A percentile compares a stretch with the other conserved stretches of the same genome.
phyloP scores from a whole-genome alignment of 2,888 invertebrate genomes.

The Ectobius pallidus region DNA sequence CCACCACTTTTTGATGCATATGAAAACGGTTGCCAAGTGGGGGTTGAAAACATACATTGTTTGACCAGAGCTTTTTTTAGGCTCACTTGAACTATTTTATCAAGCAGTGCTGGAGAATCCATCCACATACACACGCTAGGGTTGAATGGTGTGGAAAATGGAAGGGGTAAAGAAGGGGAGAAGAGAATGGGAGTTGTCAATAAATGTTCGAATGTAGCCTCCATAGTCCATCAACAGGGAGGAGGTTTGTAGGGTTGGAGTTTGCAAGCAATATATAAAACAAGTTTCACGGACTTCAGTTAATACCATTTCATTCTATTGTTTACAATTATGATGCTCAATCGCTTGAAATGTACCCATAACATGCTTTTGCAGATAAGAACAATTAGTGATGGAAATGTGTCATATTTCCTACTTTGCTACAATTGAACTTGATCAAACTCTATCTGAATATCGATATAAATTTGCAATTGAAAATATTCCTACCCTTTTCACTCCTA shows the following conservation, averaged over 20 bases:
- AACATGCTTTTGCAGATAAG: background rate
- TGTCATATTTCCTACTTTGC: background rate
- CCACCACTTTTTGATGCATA: background rate
- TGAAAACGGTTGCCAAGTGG: background rate
- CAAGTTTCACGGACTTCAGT: background rate
- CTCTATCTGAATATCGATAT: slow-evolving; percentile 1
- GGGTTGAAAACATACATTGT: slow-evolving; percentile 8
- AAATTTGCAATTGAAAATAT: slow-evolving; percentile 11
- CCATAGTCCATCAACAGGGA: slow-evolving; percentile 3
- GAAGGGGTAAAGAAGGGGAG: background rate
- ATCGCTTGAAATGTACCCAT: background rate
- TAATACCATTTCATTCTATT: slow-evolving; percentile 3
- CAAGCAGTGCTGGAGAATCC: background rate
- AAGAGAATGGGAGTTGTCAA: background rate
- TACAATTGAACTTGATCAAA: slow-evolving; percentile 8
- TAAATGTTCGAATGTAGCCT: slow-evolving; percentile 3
- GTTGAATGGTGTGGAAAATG: slow-evolving; percentile 4
- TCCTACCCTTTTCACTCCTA: too few relatives aligned
- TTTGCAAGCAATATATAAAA: background rate
- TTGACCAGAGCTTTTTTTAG: background rate
- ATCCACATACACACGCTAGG: too few relatives aligned
- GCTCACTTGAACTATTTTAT: slow-evolving; percentile 1
- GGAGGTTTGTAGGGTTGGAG: background rate
- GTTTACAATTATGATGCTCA: slow-evolving; percentile 20
- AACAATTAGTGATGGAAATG: background rate